Evolutionary conservation across 1,140 invertebrate species (phyloP), one percentile per base, ranked within the genome.

Genomic region (Polypedilum pembai): DNA sequence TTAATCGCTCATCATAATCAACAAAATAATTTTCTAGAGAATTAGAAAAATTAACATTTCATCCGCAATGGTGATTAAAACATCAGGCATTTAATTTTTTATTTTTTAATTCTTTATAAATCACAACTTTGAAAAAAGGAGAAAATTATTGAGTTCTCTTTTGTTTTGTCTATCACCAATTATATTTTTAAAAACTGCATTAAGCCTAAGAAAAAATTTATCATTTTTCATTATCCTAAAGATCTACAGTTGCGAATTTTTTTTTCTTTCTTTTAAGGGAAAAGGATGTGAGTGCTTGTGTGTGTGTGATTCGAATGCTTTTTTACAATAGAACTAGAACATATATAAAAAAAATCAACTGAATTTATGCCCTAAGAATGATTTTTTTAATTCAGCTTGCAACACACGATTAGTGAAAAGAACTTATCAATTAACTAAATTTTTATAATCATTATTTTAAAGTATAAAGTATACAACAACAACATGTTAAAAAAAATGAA

Each of bases 41-140:
- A 33, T 33, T 33, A 33, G 24, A 33, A 33, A 33, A 33, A 33
- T 33, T 33, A 33, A 33, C 24, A 33, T 33, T 56, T 15, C 45
- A 56, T 56, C 45, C 45, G 45, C n/a, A 56, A 33, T 56, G 45
- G 45, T 56, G 45, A 56, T 56, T n/a, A 56, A 33, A 56, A 56
- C 45, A 56, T 56, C 45, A 56, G 45, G 45, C 45, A 56, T 56
- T 56, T 56, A 4, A 56, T 15, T 15, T 56, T 56, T 56, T 4
- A 12, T 45, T n/a, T n/a, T n/a, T 45, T 12, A 45, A 4, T 45
- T 45, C 41, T 56, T 56, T 56, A 56, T 15, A n/a, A 56, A 56
- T 56, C 45, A 56, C n/a, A 56, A 33, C 24, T 33, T 33, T 33
- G n/a, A 33, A 33, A 33, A 33, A 33, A 33, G 24, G 5, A 33